A percentile compares a stretch with the other conserved stretches of the same genome.
Evolutionary conservation across 2,888 invertebrate genomes (phyloP).

Genomic region (Mimas tiliae): DNA sequence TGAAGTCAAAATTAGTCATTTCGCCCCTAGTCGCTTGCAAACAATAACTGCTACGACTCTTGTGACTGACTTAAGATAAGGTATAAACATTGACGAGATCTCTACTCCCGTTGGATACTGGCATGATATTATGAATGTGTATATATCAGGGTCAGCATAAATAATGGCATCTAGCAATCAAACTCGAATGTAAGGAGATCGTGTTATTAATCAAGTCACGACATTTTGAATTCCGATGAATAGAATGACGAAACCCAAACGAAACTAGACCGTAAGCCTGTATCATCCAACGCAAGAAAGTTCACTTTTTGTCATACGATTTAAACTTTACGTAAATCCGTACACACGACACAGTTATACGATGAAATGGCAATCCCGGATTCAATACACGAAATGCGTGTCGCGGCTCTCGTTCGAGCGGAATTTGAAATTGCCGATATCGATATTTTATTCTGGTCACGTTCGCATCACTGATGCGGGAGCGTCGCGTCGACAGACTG

Average conservation of each 20-base stretch:
- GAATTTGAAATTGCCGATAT: conserved; percentile 51
- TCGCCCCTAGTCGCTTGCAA: too few relatives aligned
- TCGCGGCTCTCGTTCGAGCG: conserved; percentile 50
- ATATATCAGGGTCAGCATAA: too few relatives aligned
- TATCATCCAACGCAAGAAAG: not conserved
- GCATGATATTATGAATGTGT: too few relatives aligned
- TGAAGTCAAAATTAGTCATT: too few relatives aligned
- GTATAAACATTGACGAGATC: too few relatives aligned
- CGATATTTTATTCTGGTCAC: conserved; percentile 58
- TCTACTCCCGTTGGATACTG: too few relatives aligned
- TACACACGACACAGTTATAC: conserved; percentile 45
- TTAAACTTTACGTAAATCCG: conserved; percentile 23
- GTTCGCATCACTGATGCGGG: conserved; percentile 58
- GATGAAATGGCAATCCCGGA: conserved; percentile 43
- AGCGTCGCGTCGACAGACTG: conserved; percentile 20
- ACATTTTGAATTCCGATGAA: conserved; percentile 2
- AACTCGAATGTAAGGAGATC: not conserved
- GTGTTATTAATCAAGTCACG: conserved; percentile 10
- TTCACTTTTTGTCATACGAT: not conserved
- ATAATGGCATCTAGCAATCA: not conserved
- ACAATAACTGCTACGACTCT: too few relatives aligned
- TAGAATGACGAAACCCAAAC: conserved; percentile 7
- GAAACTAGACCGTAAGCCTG: not conserved
- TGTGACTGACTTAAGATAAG: too few relatives aligned
- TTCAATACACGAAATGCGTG: conserved; percentile 62